A percentile compares a stretch with the other conserved stretches of the same genome.
Evolutionary conservation across 1,140 invertebrate species (phyloP).

Genomic region (Geopemphigus sp.): DNA sequence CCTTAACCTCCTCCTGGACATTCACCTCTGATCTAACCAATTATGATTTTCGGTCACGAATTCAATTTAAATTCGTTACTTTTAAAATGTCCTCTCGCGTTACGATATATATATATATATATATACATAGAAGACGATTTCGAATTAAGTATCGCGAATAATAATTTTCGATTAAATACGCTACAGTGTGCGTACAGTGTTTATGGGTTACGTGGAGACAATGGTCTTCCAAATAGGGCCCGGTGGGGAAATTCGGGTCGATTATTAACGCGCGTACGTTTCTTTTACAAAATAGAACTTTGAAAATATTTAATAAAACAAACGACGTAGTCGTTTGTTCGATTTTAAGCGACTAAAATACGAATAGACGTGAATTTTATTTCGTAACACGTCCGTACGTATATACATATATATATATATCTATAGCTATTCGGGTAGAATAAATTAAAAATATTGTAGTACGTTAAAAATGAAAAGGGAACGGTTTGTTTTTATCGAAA

Average conservation of each 20-base stretch:
- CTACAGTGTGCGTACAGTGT: neutral
- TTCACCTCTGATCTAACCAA: conserved; percentile 35
- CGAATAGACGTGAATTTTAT: neutral
- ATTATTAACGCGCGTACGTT: conserved; percentile 5
- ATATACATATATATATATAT: neutral
- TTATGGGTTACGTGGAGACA: neutral
- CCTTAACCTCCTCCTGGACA: conserved; percentile 32
- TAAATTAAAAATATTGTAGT: no score
- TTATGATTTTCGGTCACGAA: conserved; percentile 38
- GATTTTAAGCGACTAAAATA: neutral
- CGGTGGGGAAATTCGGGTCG: neutral
- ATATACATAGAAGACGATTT: neutral
- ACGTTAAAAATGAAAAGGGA: no score
- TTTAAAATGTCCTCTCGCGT: neutral
- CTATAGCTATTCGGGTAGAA: no score
- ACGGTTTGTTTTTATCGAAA: no score
- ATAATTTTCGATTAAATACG: conserved; percentile 6
- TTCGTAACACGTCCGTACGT: neutral
- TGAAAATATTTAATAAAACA: neutral
- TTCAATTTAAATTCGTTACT: conserved; percentile 11
- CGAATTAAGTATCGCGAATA: conserved; percentile 2
- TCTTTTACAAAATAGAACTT: neutral
- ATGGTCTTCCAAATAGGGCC: conserved; percentile 28
- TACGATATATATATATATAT: neutral
- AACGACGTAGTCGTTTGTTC: neutral